phyloP scores from a whole-genome alignment of 2,113 vertebrate species.

The Chaetura pelagica region DNA sequence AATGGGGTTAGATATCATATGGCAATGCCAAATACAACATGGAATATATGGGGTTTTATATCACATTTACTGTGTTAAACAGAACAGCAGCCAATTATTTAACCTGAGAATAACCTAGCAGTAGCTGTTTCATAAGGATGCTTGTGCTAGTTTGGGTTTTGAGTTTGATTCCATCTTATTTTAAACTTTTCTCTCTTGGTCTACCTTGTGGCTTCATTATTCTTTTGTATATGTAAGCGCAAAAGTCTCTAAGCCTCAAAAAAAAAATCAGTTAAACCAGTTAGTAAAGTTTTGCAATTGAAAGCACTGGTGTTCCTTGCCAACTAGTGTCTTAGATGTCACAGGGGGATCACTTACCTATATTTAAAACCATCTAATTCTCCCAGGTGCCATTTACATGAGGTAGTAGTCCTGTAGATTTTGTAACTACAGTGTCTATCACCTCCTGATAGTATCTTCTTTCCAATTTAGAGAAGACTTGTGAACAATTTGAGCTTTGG shows the following conservation, averaged over 20 bases:
- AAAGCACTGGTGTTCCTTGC: background rate
- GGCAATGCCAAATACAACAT: background rate
- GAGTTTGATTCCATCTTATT: background rate
- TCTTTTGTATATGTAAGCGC: background rate
- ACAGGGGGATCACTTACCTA: background rate
- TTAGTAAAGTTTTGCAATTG: background rate
- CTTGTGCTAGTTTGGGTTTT: background rate
- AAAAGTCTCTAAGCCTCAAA: background rate
- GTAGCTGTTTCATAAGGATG: background rate
- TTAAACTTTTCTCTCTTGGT: background rate
- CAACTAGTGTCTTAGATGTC: background rate
- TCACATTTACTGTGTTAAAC: background rate
- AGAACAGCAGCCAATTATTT: background rate
- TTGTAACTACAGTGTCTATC: background rate
- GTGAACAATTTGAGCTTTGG: background rate
- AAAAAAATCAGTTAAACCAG: background rate
- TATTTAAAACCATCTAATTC: background rate
- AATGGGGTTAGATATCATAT: background rate
- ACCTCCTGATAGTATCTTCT: background rate
- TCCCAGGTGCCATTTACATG: background rate
- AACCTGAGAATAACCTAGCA: background rate
- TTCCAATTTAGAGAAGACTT: background rate
- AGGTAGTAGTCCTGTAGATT: background rate
- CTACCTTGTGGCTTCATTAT: background rate
- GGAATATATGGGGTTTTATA: background rate